Evolutionary conservation across 2,113 vertebrate genomes (phyloP).

Genomic region (Archilochus colubris): DNA sequence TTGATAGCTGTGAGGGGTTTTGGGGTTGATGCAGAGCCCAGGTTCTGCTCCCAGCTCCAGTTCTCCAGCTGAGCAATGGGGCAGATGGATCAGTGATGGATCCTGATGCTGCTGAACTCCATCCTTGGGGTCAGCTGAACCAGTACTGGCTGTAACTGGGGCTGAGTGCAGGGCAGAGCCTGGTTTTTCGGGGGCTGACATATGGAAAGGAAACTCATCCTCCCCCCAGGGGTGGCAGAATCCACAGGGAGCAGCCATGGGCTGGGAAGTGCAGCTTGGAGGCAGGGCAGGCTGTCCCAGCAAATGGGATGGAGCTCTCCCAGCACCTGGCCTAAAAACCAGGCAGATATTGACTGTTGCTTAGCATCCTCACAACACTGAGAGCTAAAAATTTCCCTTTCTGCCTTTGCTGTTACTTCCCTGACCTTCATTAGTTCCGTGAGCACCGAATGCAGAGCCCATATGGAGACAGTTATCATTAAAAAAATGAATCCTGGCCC

Average conservation of each 20-base stretch:
- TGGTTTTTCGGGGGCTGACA: fast-evolving
- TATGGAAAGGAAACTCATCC: background rate
- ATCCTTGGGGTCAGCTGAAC: background rate
- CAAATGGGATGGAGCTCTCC: background rate
- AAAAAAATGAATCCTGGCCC: background rate
- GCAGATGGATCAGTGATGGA: background rate
- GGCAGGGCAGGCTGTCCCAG: too few species aligned
- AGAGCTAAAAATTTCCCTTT: background rate
- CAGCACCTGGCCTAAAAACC: background rate
- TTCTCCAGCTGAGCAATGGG: fast-evolving
- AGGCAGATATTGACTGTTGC: background rate
- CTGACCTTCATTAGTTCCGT: conserved; percentile 50
- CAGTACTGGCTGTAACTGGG: fast-evolving
- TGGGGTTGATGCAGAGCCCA: background rate
- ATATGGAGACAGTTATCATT: conserved; percentile 24
- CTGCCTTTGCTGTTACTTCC: background rate
- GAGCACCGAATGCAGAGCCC: background rate
- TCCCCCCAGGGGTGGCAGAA: background rate
- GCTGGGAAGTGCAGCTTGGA: background rate
- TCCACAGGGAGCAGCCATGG: background rate
- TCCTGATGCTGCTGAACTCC: background rate
- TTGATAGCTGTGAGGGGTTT: background rate
- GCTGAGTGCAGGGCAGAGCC: background rate
- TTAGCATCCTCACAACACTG: background rate
- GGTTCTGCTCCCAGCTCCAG: background rate